Evolutionary conservation across 2,113 vertebrate species (phyloP).

Genomic region (Artemisiospiza belli): DNA sequence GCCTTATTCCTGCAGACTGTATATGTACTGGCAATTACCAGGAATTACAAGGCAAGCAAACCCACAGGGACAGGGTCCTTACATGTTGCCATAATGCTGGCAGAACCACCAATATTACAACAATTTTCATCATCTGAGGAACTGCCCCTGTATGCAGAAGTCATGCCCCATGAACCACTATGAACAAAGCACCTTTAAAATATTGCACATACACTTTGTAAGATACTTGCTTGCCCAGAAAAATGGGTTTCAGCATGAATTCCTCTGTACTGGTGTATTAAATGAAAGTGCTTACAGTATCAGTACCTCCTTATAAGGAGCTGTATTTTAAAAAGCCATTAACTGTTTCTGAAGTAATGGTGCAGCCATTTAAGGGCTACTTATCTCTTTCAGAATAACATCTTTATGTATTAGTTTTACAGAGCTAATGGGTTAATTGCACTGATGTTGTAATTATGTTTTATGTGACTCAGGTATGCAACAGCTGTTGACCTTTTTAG

Average conservation of each 20-base stretch:
- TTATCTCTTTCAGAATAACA: not conserved
- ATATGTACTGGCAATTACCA: not conserved
- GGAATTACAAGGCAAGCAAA: not conserved
- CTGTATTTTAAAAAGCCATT: not conserved
- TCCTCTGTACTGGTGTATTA: not conserved
- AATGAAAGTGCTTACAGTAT: not conserved
- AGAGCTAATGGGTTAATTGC: not conserved
- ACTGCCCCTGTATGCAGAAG: not conserved
- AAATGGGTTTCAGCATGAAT: not conserved
- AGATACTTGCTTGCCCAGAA: not conserved
- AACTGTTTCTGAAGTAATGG: not conserved
- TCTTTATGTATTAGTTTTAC: not conserved
- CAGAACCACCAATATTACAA: not conserved
- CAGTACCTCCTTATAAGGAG: not conserved
- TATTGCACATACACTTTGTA: not conserved
- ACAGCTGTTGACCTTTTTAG: slow-evolving; percentile 2
- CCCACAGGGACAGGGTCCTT: fast-evolving
- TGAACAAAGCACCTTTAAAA: not conserved
- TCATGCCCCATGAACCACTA: not conserved
- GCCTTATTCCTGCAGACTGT: not conserved
- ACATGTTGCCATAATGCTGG: not conserved
- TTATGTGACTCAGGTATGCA: not conserved
- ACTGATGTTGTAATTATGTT: not conserved
- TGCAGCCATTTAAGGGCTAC: not conserved
- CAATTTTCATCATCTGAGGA: not conserved